phyloP scores from a whole-genome alignment of 2,113 vertebrate genomes.

The Leptobrachium ailaonicum region DNA sequence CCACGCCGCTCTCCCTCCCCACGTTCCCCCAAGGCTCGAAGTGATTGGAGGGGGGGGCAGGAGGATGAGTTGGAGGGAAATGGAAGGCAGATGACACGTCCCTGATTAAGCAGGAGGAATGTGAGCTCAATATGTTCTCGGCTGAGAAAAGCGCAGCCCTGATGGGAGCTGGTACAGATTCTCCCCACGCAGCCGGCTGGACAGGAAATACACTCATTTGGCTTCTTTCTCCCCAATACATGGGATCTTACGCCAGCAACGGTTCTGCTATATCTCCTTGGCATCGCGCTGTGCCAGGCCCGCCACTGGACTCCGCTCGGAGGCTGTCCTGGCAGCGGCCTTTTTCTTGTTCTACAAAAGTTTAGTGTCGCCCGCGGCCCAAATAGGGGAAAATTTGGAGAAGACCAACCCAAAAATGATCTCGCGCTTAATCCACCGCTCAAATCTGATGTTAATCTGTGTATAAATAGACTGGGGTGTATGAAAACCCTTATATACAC shows the following conservation, averaged over 20 bases:
- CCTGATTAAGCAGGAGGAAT: slow-evolving; percentile 42
- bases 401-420: no score
- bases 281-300: slow-evolving; percentile 22
- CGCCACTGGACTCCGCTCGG: slow-evolving; percentile 23
- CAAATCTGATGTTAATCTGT: no score
- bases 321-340: slow-evolving; percentile 27
- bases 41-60: not conserved
- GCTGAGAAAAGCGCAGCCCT: slow-evolving; percentile 42
- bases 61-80: slow-evolving; percentile 23
- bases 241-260: slow-evolving; percentile 18
- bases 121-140: slow-evolving; percentile 44
- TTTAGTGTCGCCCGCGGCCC: no score
- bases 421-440: no score
- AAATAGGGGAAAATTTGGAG: no score
- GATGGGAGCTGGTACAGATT: slow-evolving; percentile 36
- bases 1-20: not conserved
- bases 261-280: slow-evolving; percentile 30
- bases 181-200: slow-evolving; percentile 48
- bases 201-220: slow-evolving; percentile 40
- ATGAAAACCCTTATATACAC: no score
- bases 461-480: no score
- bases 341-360: not conserved
- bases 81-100: slow-evolving; percentile 44
- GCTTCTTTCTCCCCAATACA: slow-evolving; percentile 25
- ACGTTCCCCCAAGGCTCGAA: slow-evolving; percentile 11